Conservation (phyloP, 2,888 invertebrate genomes). For the Neelides folsomi region DNA sequence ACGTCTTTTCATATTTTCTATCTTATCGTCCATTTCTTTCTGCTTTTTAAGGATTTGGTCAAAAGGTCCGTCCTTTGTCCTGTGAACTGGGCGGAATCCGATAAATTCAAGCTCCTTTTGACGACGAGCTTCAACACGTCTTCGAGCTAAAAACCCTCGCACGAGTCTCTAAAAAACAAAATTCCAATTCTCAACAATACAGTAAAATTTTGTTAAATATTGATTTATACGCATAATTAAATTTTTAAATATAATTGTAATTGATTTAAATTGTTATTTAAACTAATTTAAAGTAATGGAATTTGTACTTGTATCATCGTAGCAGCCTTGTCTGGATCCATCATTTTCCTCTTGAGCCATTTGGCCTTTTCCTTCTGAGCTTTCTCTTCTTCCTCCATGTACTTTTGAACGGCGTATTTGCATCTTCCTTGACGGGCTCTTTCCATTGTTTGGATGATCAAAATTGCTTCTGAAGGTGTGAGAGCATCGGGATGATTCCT, state of each 20-base stretch:
- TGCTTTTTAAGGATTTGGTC: too few relatives aligned
- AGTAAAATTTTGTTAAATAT: constrained; percentile 2
- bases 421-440: constrained; percentile 72
- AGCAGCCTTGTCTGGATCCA: constrained; percentile 21
- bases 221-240: too few relatives aligned
- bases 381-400: constrained; percentile 16
- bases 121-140: constrained; percentile 20
- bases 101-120: constrained; percentile 32
- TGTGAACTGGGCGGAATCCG: constrained; percentile 16
- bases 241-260: too few relatives aligned
- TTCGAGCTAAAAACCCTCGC: constrained; percentile 32
- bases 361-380: constrained; percentile 7
- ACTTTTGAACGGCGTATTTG: constrained; percentile 39
- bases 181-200: neutral
- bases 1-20: constrained; percentile 39
- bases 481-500: constrained; percentile 12
- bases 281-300: neutral
- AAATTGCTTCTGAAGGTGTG: constrained; percentile 47
- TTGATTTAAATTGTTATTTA: too few relatives aligned
- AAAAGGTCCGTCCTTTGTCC: too few relatives aligned
- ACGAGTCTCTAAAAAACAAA: constrained; percentile 24
- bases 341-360: neutral
- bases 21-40: constrained; percentile 18
- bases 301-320: constrained; percentile 21
- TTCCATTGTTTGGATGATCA: constrained; percentile 68